phyloP scores from a whole-genome alignment of 2,888 invertebrate species.

The Hermaeophaga mercurialis region DNA sequence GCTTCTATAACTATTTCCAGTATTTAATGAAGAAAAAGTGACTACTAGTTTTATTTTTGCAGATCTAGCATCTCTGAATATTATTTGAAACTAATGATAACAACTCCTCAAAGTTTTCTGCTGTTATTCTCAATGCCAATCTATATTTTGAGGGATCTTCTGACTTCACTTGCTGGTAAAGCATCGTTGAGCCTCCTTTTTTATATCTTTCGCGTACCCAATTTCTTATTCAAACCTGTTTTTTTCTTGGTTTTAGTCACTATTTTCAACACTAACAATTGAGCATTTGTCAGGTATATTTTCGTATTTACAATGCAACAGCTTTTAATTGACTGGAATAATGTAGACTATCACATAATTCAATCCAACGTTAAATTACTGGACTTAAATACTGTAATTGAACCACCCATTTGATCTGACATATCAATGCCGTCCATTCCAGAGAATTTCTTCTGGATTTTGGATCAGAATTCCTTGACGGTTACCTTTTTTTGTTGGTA shows the following conservation, averaged over 20 bases:
- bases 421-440: too few relatives aligned
- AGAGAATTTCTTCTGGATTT: too few relatives aligned
- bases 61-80: slow-evolving; percentile 1
- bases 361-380: too few relatives aligned
- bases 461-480: too few relatives aligned
- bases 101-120: not conserved
- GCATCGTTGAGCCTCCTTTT: slow-evolving; percentile 5
- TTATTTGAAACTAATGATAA: slow-evolving; percentile 3
- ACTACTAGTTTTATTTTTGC: slow-evolving; percentile 9
- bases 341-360: not conserved
- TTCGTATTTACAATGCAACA: not conserved
- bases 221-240: not conserved
- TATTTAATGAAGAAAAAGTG: slow-evolving; percentile 2
- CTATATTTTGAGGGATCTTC: slow-evolving; percentile 1
- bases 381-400: too few relatives aligned
- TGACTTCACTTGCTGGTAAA: not conserved
- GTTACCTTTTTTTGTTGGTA: too few relatives aligned
- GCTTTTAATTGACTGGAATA: not conserved
- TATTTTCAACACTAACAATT: not conserved
- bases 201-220: not conserved
- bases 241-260: not conserved
- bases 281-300: not conserved
- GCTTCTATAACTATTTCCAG: not conserved
- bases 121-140: slow-evolving; percentile 4
- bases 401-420: too few relatives aligned